A percentile compares a stretch with the other conserved stretches of the same genome.
phyloP scores from a whole-genome alignment of 2,797 vertebrate genomes.

The Xyrichtys novacula region DNA sequence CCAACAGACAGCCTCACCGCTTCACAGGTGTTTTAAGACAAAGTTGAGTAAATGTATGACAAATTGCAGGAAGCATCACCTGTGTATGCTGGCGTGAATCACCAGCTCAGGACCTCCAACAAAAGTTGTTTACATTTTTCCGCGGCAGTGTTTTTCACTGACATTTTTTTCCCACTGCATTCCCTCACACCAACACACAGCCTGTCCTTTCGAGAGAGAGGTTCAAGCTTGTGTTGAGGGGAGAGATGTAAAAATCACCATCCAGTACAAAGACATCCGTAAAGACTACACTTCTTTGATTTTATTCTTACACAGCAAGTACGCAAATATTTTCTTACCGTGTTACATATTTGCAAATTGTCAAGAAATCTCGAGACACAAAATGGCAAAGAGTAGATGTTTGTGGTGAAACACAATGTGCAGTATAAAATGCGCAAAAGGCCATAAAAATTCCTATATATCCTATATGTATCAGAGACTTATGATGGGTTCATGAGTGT shows the following conservation, averaged over 20 bases:
- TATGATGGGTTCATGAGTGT: conserved; percentile 84
- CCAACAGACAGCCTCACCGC: conserved; percentile 40
- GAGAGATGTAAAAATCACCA: not conserved
- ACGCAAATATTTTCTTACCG: not conserved
- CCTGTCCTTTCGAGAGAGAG: not conserved
- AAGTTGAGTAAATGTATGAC: conserved; percentile 72
- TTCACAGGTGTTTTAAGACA: conserved; percentile 74
- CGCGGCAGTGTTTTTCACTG: conserved; percentile 54
- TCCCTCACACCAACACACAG: not conserved
- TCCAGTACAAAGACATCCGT: not conserved
- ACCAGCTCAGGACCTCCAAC: conserved; percentile 55
- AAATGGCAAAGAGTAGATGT: conserved; percentile 14
- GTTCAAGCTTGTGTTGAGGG: conserved; percentile 9
- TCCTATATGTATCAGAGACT: conserved; percentile 79
- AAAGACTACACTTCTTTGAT: not conserved
- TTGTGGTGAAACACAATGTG: conserved; percentile 37
- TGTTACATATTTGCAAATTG: not conserved
- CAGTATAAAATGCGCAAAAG: conserved; percentile 54
- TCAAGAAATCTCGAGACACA: conserved; percentile 17
- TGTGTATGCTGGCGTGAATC: conserved; percentile 58
- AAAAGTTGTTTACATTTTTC: conserved; percentile 82
- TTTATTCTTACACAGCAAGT: not conserved
- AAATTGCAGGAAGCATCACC: conserved; percentile 67
- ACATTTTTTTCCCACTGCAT: conserved; percentile 35
- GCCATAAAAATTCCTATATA: conserved; percentile 69